These are phyloP conservation scores for Microplitis mediator DNA, from an alignment of 1,140 invertebrate genomes.

Conservation along the genomic window DNA sequence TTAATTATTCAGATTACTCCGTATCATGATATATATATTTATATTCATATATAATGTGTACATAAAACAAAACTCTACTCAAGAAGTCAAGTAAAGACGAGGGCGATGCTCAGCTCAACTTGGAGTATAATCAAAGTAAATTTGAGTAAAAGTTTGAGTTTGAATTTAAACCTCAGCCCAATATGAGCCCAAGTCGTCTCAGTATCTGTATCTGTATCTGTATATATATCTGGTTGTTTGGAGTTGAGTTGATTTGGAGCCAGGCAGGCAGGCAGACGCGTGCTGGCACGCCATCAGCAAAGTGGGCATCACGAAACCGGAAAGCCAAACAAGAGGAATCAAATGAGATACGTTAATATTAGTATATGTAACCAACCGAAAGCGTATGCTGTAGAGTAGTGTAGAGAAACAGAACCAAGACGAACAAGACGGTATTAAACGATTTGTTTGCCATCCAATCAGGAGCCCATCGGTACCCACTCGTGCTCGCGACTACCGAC, in stretches of 20 bases:
- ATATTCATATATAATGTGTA: neutral
- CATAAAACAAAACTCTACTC: neutral
- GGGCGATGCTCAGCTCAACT: no score
- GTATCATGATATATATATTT: neutral
- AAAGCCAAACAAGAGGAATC: neutral
- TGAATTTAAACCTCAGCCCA: no score
- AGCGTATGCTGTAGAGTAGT: no score
- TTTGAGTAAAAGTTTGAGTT: no score
- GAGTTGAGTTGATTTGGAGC: no score
- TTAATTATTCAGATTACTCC: conserved; percentile 1
- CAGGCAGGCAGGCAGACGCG: neutral
- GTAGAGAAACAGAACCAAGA: neutral
- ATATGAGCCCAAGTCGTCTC: no score
- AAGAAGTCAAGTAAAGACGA: no score
- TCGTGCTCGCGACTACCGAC: neutral
- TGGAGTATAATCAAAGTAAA: no score
- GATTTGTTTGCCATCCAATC: conserved; percentile 2
- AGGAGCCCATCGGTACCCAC: neutral
- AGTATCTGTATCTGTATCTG: no score
- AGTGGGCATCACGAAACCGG: neutral
- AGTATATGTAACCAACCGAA: no score
- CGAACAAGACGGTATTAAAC: neutral
- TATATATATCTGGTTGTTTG: neutral
- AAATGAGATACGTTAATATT: no score
- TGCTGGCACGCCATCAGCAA: neutral